Evolutionary conservation across 2,797 vertebrate species (phyloP).

Genomic region (Heterohyrax brucei): DNA sequence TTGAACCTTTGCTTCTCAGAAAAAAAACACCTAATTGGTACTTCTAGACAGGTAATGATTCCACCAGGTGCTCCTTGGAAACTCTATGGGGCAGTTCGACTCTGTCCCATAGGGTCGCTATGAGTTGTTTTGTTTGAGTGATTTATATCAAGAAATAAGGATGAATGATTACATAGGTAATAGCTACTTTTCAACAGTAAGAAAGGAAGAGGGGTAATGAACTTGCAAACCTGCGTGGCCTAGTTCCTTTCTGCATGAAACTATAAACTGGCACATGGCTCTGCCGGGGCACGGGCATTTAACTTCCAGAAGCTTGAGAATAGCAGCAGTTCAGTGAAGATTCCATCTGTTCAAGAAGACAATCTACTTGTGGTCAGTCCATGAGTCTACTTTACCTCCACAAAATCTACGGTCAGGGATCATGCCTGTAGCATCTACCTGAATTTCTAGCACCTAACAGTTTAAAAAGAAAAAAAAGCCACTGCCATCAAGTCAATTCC

Average conservation of each 20-base stretch:
- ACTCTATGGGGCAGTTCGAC: no score
- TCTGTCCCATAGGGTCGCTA: no score
- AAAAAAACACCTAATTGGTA: not conserved
- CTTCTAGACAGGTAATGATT: not conserved
- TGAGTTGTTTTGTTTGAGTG: no score
- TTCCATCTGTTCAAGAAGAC: not conserved
- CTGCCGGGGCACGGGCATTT: not conserved
- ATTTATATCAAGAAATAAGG: not conserved
- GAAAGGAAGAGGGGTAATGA: not conserved
- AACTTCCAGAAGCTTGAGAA: not conserved
- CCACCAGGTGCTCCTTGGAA: no score
- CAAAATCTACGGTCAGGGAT: not conserved
- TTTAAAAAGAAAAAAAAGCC: no score
- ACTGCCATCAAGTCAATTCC: no score
- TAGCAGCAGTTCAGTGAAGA: not conserved
- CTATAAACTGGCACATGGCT: not conserved
- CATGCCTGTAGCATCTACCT: not conserved
- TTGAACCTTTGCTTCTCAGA: not conserved
- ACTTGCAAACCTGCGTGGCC: not conserved
- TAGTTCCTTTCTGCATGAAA: not conserved
- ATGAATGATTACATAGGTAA: not conserved
- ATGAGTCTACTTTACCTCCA: not conserved
- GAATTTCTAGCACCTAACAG: not conserved
- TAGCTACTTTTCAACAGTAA: not conserved
- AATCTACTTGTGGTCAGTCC: not conserved